These are phyloP conservation scores for Schizotus pectinicornis DNA, from an alignment of 2,888 invertebrate species.

Conservation along the genomic window DNA sequence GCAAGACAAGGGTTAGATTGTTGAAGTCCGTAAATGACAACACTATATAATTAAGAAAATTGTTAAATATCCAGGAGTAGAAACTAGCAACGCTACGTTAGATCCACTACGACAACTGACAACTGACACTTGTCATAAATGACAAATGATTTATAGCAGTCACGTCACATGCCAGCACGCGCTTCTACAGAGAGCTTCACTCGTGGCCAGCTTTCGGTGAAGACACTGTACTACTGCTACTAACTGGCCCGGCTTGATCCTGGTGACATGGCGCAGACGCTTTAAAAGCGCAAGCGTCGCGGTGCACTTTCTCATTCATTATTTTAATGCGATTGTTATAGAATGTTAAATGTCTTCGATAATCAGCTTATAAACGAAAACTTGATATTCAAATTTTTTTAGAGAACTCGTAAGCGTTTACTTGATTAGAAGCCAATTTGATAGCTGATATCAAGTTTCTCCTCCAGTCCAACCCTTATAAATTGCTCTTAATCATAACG, in stretches of 20 bases:
- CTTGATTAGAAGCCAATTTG: slow-evolving; percentile 30
- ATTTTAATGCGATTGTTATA: slow-evolving; percentile 52
- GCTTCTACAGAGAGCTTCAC: slow-evolving; percentile 10
- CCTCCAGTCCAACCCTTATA: slow-evolving; percentile 1
- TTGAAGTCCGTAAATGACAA: slow-evolving; percentile 17
- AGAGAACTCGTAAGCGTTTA: slow-evolving; percentile 19
- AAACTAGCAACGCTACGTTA: slow-evolving; percentile 5
- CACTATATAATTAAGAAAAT: slow-evolving; percentile 20
- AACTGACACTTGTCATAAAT: slow-evolving; percentile 30
- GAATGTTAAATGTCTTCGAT: slow-evolving; percentile 50
- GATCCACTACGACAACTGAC: slow-evolving; percentile 18
- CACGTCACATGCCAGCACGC: slow-evolving; percentile 40
- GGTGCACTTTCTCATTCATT: slow-evolving; percentile 48
- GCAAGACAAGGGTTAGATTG: background rate
- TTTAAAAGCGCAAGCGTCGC: slow-evolving; percentile 44
- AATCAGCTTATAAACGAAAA: slow-evolving; percentile 44
- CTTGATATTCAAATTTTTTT: slow-evolving; percentile 19
- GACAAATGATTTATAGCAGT: slow-evolving; percentile 24
- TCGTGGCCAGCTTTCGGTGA: slow-evolving; percentile 30
- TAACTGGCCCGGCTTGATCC: slow-evolving; percentile 46
- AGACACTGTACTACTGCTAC: slow-evolving; percentile 42
- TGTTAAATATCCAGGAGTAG: slow-evolving; percentile 18
- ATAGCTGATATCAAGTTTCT: slow-evolving; percentile 13
- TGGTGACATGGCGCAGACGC: slow-evolving; percentile 45
- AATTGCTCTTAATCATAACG: slow-evolving; percentile 2